phyloP scores from a whole-genome alignment of 2,797 vertebrate species.

The Characodon lateralis region DNA sequence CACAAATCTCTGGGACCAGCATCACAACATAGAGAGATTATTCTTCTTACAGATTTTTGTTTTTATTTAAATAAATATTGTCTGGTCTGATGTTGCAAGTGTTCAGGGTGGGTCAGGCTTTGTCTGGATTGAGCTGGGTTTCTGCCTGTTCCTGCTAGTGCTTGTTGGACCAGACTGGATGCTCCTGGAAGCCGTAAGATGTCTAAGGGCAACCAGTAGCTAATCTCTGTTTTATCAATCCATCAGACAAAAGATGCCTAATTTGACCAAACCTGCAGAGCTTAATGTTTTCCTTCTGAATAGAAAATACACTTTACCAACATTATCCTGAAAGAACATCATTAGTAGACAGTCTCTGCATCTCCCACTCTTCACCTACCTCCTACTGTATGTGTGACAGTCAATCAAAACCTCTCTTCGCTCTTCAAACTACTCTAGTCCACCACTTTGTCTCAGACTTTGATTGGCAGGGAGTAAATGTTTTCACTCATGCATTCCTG shows the following conservation, averaged over 20 bases:
- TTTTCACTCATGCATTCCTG: constrained; percentile 34
- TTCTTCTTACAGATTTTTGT: not conserved
- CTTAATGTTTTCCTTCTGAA: not conserved
- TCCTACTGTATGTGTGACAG: constrained; percentile 10
- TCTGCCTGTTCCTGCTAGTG: too few species aligned
- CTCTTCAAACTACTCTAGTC: constrained; percentile 12
- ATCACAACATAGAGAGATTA: not conserved
- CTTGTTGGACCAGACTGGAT: too few species aligned
- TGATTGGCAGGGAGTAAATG: constrained; percentile 39
- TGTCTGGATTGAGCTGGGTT: too few species aligned
- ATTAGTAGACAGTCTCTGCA: constrained; percentile 1
- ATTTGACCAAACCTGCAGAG: not conserved
- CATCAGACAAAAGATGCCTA: not conserved
- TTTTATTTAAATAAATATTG: not conserved
- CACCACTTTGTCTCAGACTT: not conserved
- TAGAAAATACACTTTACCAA: not conserved
- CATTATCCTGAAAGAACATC: not conserved
- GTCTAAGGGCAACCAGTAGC: not conserved
- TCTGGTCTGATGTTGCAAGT: too few species aligned
- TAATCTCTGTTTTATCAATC: not conserved
- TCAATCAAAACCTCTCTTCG: not conserved
- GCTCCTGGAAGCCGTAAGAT: too few species aligned
- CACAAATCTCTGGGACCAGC: not conserved
- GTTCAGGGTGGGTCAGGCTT: too few species aligned
- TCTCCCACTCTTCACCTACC: constrained; percentile 3